Evolutionary conservation across 2,888 invertebrate genomes (phyloP).

Genomic region (Aphidius colemani): DNA sequence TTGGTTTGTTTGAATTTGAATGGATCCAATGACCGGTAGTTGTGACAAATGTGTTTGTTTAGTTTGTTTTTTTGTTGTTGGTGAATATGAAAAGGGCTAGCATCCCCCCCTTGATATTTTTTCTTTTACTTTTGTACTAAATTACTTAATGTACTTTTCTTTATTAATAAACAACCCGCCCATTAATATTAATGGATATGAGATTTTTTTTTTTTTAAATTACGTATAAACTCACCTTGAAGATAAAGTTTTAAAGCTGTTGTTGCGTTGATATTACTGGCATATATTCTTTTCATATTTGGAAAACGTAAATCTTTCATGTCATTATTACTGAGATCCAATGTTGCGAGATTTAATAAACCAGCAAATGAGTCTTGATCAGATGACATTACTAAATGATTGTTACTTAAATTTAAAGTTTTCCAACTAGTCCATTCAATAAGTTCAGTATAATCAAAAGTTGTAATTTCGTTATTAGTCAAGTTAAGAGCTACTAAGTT

Average conservation of each 20-base stretch:
- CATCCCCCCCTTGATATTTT: too few species aligned
- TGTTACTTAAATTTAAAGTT: slow-evolving; percentile 75
- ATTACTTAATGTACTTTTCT: too few species aligned
- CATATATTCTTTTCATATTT: too few species aligned
- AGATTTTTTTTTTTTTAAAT: too few species aligned
- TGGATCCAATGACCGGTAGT: too few species aligned
- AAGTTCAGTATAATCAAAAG: slow-evolving; percentile 78
- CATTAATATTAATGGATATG: too few species aligned
- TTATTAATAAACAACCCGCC: too few species aligned
- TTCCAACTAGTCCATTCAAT: slow-evolving; percentile 75
- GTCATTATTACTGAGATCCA: slow-evolving; percentile 79
- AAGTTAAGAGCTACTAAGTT: slow-evolving; percentile 73
- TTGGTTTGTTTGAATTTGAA: neutral
- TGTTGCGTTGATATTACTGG: too few species aligned
- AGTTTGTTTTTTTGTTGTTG: too few species aligned
- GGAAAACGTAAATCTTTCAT: slow-evolving; percentile 60
- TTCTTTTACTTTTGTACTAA: too few species aligned
- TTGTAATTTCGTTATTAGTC: slow-evolving; percentile 72
- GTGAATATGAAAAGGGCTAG: too few species aligned
- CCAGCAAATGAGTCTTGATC: slow-evolving; percentile 75
- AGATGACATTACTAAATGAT: slow-evolving; percentile 70
- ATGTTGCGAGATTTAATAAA: slow-evolving; percentile 72
- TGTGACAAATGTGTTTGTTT: too few species aligned
- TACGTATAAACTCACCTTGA: slow-evolving; percentile 68
- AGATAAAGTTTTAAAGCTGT: slow-evolving; percentile 56